phyloP scores from a whole-genome alignment of 2,888 invertebrate species.

The Drosophila ochracea region DNA sequence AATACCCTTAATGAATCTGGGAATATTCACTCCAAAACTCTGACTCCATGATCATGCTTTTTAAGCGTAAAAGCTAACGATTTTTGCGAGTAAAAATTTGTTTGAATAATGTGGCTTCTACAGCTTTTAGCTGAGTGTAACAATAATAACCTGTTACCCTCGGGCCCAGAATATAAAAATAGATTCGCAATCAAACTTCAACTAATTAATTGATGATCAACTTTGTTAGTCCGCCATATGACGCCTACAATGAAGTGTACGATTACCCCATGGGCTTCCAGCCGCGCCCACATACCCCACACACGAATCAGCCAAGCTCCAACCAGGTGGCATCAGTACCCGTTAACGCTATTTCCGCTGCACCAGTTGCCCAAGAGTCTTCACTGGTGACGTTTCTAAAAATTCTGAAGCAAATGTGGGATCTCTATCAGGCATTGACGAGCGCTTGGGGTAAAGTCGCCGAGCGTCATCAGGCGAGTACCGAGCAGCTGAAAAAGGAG shows the following conservation, averaged over 20 bases:
- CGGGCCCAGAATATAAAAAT: neutral
- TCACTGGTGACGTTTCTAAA: constrained; percentile 72
- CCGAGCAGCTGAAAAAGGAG: constrained; percentile 58
- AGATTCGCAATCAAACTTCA: neutral
- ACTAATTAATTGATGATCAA: neutral
- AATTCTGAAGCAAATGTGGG: constrained; percentile 81
- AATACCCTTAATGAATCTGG: neutral
- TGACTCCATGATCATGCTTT: neutral
- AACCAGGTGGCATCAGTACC: constrained; percentile 46
- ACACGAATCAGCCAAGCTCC: constrained; percentile 7
- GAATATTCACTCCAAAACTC: neutral
- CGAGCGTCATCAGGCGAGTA: constrained; percentile 65
- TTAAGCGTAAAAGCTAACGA: neutral
- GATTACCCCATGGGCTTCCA: constrained; percentile 76
- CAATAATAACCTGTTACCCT: neutral
- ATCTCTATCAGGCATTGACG: constrained; percentile 80
- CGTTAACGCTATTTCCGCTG: constrained; percentile 11
- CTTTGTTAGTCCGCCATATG: constrained; percentile 50
- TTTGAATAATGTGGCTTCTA: neutral
- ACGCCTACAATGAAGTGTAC: constrained; percentile 64
- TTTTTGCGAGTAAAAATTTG: too few relatives aligned
- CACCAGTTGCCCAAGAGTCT: constrained; percentile 45
- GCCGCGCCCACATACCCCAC: constrained; percentile 48
- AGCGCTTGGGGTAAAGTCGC: constrained; percentile 80
- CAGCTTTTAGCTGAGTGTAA: too few relatives aligned